Percentiles rank a stretch among this genome's conserved stretches.
Conservation (phyloP, 1,140 invertebrate genomes). For the Harlomillsia oculata region DNA sequence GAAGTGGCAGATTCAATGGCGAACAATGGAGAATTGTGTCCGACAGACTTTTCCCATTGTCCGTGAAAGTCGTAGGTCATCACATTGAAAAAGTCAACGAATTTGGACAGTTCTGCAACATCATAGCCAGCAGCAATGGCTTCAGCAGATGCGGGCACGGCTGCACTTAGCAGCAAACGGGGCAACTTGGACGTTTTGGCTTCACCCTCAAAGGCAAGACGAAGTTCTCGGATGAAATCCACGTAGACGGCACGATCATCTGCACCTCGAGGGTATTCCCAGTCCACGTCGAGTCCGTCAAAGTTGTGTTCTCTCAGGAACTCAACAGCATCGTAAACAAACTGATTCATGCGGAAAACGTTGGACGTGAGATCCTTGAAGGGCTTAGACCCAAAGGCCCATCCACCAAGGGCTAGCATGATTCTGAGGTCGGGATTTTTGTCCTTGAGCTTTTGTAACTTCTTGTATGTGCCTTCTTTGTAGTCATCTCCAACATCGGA, state of each 20-base stretch:
- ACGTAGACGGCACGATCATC: slow-evolving; percentile 75
- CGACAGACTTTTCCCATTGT: slow-evolving; percentile 82
- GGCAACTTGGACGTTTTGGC: slow-evolving; percentile 65
- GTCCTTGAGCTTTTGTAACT: slow-evolving; percentile 69
- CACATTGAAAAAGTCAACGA: slow-evolving; percentile 84
- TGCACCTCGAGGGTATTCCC: slow-evolving; percentile 85
- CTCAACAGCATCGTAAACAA: slow-evolving; percentile 86
- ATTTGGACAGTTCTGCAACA: slow-evolving; percentile 86
- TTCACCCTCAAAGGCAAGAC: slow-evolving; percentile 82
- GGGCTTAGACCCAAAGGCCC: slow-evolving; percentile 46
- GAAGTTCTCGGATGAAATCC: slow-evolving; percentile 68
- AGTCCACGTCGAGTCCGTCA: slow-evolving; percentile 91
- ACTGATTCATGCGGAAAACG: slow-evolving; percentile 85
- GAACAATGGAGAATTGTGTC: slow-evolving; percentile 83
- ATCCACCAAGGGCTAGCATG: slow-evolving; percentile 82
- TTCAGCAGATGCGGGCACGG: slow-evolving; percentile 84
- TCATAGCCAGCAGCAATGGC: slow-evolving; percentile 88
- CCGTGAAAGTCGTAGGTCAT: slow-evolving; percentile 95
- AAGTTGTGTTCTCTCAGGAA: slow-evolving; percentile 85
- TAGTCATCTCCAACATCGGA: slow-evolving; percentile 51
- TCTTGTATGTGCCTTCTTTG: slow-evolving; percentile 63
- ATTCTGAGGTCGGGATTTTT: slow-evolving; percentile 81
- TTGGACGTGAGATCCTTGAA: slow-evolving; percentile 87
- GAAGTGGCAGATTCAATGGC: slow-evolving; percentile 77
- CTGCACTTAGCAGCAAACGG: slow-evolving; percentile 72